These are phyloP conservation scores for Cynopterus sphinx DNA, from an alignment of 2,797 vertebrate species.

Conservation along the genomic window DNA sequence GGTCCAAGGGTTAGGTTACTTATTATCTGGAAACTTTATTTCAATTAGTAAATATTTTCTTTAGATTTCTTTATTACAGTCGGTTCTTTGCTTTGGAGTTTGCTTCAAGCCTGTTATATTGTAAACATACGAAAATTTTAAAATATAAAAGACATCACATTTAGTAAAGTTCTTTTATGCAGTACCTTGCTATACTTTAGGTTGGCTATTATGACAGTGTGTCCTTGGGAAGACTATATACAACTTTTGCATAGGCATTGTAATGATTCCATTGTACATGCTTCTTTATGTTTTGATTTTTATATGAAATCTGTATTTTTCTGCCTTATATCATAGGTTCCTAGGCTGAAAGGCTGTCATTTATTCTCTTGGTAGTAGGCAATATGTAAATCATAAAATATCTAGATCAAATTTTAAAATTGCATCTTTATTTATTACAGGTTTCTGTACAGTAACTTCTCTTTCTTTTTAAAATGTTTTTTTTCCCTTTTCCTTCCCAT, in stretches of 20 bases:
- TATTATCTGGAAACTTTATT: neutral
- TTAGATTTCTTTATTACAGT: neutral
- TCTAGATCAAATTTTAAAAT: constrained; percentile 4
- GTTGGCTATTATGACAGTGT: constrained; percentile 14
- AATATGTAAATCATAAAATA: constrained; percentile 38
- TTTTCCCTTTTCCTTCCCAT: neutral
- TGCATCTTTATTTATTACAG: constrained; percentile 19
- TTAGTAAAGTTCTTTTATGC: neutral
- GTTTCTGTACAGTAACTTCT: neutral
- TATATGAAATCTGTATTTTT: constrained; percentile 32
- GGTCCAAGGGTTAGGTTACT: neutral
- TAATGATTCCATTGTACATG: neutral
- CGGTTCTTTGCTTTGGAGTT: neutral
- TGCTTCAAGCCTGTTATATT: neutral
- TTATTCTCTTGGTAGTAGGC: neutral
- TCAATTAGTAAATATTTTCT: neutral
- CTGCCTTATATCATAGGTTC: neutral
- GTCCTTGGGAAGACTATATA: neutral
- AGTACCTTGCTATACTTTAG: neutral
- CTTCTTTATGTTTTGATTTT: constrained; percentile 33
- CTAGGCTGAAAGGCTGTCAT: neutral
- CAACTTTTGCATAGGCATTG: neutral
- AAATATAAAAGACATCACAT: neutral
- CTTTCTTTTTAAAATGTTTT: constrained; percentile 38
- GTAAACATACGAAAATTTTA: constrained; percentile 33